A percentile compares a stretch with the other conserved stretches of the same genome.
Conservation (phyloP, 1,140 invertebrate genomes). For the Telenomus remus region DNA sequence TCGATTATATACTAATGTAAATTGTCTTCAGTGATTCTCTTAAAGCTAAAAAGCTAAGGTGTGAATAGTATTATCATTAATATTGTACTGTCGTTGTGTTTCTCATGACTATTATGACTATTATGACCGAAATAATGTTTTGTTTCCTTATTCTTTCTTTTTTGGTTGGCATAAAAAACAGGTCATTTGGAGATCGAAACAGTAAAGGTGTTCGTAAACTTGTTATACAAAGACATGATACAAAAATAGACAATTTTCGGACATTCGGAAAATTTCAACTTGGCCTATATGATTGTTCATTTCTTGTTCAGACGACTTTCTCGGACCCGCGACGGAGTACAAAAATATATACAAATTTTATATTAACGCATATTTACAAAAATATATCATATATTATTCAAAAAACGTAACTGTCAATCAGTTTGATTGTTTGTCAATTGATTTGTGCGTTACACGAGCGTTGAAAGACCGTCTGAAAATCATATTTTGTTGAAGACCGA, state of each 20-base stretch:
- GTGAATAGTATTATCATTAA: conserved; percentile 49
- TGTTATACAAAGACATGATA: conserved; percentile 22
- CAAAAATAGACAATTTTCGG: conserved; percentile 28
- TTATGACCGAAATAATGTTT: conserved; percentile 47
- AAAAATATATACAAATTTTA: conserved; percentile 46
- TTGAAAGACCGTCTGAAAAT: conserved; percentile 11
- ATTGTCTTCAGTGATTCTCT: conserved; percentile 54
- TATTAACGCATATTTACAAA: conserved; percentile 45
- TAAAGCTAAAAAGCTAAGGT: conserved; percentile 40
- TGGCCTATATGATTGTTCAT: neutral
- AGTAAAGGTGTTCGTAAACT: conserved; percentile 38
- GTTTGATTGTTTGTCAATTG: conserved; percentile 19
- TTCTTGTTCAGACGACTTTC: conserved; percentile 4
- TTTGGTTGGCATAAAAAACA: conserved; percentile 38
- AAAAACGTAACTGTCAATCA: conserved; percentile 21
- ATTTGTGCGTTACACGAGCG: conserved; percentile 22
- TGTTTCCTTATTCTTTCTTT: too few relatives aligned
- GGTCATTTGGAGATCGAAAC: conserved; percentile 28
- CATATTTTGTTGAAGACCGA: neutral
- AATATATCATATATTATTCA: conserved; percentile 27
- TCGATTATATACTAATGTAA: conserved; percentile 16
- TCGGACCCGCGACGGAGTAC: conserved; percentile 16
- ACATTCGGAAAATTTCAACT: conserved; percentile 7
- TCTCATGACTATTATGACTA: conserved; percentile 51
- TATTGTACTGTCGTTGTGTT: conserved; percentile 52